A percentile compares a stretch with the other conserved stretches of the same genome.
These are phyloP conservation scores for Oncorhynchus gorbuscha DNA, from an alignment of 2,113 vertebrate genomes.

Conservation along the genomic window DNA sequence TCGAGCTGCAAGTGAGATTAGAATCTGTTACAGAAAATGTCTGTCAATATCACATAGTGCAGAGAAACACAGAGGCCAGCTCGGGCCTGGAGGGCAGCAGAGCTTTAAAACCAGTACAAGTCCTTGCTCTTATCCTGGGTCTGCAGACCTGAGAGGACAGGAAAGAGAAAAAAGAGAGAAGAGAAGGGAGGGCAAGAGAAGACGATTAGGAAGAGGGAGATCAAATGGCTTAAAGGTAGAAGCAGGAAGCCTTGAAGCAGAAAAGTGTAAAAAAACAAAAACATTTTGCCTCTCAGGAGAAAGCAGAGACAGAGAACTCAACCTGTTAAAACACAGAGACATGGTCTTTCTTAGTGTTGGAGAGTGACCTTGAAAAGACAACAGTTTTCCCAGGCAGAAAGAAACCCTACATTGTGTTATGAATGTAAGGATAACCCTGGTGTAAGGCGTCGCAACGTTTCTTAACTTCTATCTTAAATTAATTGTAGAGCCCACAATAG, in stretches of 20 bases:
- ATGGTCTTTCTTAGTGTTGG: not conserved
- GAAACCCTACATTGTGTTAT: no score
- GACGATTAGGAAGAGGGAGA: conserved; percentile 28
- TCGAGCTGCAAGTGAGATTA: conserved; percentile 96
- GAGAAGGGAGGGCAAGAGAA: conserved; percentile 19
- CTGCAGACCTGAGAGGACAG: conserved; percentile 87
- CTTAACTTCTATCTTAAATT: no score
- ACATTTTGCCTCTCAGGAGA: conserved; percentile 15
- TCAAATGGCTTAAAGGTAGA: conserved; percentile 19
- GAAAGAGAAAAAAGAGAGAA: conserved; percentile 44
- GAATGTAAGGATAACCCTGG: no score
- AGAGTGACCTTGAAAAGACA: not conserved
- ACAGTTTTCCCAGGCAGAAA: no score
- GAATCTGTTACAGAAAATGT: conserved; percentile 86
- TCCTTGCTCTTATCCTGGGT: conserved; percentile 97
- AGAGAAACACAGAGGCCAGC: conserved; percentile 76
- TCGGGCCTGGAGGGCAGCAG: conserved; percentile 47
- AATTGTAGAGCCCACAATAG: no score
- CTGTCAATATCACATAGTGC: conserved; percentile 35
- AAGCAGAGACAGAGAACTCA: not conserved
- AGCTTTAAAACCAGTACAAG: conserved; percentile 92
- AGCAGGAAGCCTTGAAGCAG: not conserved
- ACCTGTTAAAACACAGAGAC: not conserved
- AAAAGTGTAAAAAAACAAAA: conserved; percentile 24
- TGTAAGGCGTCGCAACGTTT: no score